Evolutionary conservation across 2,797 vertebrate species (phyloP), one percentile per base, ranked within the genome.

Genomic region (Poliocrania exsul): DNA sequence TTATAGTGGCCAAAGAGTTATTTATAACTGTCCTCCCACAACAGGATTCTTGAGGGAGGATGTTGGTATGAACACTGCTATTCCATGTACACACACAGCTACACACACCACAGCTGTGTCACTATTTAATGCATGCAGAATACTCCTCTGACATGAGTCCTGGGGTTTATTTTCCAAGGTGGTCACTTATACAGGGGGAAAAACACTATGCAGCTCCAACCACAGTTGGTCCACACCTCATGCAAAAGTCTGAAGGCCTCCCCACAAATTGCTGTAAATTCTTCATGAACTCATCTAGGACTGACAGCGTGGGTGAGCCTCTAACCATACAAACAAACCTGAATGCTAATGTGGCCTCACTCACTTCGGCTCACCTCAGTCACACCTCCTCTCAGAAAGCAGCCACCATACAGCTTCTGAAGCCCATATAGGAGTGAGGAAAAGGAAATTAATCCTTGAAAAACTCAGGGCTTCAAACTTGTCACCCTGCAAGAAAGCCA

Each of bases 301-400:
- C 61, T 88, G 91, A 72, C 79, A 88, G 82, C 31, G 15, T 8
- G 80, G 89, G 75, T 75, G 88, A 92, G 37, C 89, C 93, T 90
- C 95, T 89, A 91, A 94, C 84, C 91, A 72, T 74, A 54, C 50
- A 91, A 94, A 92, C 72, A 71, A 93, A 87, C 81, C 66, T 62
- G 4, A 90, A 56, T 7, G 24, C 44, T 89, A 35, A 75, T 69
- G 89, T 46, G 93, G 89, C 87, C 89, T 92, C 79, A 35, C 70
- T 69, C 44, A 7, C 61, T 94, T 88, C 58, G 80, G 73, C 47
- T 74, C n/a, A 54, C 77, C 56, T 85, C 47, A 60, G 38, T 26
- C 51, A 84, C 80, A 81, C 82, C 86, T 91, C 62, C 47, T 75
- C 62, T 49, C 62, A 69, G 57, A 69, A 81, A 65, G 17, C 33